Base-by-base conservation (phyloP, 2,113 vertebrate species). In the Myxocyprinus asiaticus region DNA sequence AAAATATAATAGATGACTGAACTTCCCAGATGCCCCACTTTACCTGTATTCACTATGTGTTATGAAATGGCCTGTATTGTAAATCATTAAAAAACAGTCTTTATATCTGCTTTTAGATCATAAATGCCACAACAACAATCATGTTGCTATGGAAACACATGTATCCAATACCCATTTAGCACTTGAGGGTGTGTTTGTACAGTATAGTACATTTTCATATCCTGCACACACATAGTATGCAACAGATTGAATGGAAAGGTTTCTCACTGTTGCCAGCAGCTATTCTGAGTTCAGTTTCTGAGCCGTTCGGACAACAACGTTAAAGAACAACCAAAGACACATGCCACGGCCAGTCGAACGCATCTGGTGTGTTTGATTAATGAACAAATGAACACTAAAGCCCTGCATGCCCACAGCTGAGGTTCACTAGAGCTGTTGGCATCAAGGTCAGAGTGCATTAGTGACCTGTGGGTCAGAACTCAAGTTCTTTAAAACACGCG, bases 251-350 rank as follows among this genome's bases (percentile, higher is more conserved):
- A 74, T 45, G 45, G 56, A 50, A 62, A 74, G 6, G 1, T 33
- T 33, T 33, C 22, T 1, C 22, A 33, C 12, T 59, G n/a, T 6
- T 47, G n/a, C 43, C 10, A 33, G 58, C 45, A 33, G 71, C 71
- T 74, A 58, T 62, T 74, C 71, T 22, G 9, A 14, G 42, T 12
- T 47, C 42, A 22, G 44, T 12, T 8, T 33, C 22, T 33, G 22
- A 33, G 22, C 22, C 44, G 8, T 56, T 70, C 55, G n/a, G 68
- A 56, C 22, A 50, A 56, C 71, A 5, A 22, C 33, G 71, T 63
- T 74, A 63, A 62, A 62, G 58, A 63, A 42, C 71, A 74, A 63
- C 71, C 58, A 74, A 42, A 63, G 71, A 44, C 58, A 62, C 58
- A 43, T 62, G 58, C 71, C 71, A 14, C 12, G 43, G 51, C 2